Percentiles rank a stretch among this genome's conserved stretches.
These are phyloP conservation scores for Leptogaster cylindrica DNA, from an alignment of 2,888 invertebrate species.

Conservation along the genomic window DNA sequence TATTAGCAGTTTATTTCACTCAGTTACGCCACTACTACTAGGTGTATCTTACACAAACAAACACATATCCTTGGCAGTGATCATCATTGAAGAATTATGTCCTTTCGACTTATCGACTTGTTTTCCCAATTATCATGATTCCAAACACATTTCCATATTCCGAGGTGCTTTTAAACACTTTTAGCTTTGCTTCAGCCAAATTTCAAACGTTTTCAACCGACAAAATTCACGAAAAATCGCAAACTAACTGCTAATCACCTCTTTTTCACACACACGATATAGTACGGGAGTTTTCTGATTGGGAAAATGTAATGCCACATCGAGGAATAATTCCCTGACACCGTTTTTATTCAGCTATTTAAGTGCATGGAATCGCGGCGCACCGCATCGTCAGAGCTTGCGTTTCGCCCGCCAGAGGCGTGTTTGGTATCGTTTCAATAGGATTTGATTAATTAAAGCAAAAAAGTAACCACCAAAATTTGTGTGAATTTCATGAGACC, in stretches of 20 bases:
- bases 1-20: background rate
- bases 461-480: no score
- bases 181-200: background rate
- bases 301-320: slow-evolving; percentile 9
- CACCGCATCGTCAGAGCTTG: no score
- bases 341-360: no score
- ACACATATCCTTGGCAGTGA: slow-evolving; percentile 44
- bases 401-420: no score
- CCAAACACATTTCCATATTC: slow-evolving; percentile 19
- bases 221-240: slow-evolving; percentile 5
- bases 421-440: no score
- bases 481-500: no score
- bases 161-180: slow-evolving; percentile 6
- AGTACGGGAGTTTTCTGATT: slow-evolving; percentile 18
- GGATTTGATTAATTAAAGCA: no score
- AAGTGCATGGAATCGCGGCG: no score
- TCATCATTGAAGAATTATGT: slow-evolving; percentile 34
- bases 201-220: background rate
- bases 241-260: slow-evolving; percentile 18
- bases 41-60: slow-evolving; percentile 13
- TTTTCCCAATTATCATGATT: slow-evolving; percentile 33
- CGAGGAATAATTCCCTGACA: background rate
- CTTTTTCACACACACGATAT: slow-evolving; percentile 35
- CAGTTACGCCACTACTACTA: background rate
- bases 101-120: background rate